Evolutionary conservation across 2,113 vertebrate genomes (phyloP), one percentile per base, ranked within the genome.

Genomic region (Xiphorhynchus elegans): DNA sequence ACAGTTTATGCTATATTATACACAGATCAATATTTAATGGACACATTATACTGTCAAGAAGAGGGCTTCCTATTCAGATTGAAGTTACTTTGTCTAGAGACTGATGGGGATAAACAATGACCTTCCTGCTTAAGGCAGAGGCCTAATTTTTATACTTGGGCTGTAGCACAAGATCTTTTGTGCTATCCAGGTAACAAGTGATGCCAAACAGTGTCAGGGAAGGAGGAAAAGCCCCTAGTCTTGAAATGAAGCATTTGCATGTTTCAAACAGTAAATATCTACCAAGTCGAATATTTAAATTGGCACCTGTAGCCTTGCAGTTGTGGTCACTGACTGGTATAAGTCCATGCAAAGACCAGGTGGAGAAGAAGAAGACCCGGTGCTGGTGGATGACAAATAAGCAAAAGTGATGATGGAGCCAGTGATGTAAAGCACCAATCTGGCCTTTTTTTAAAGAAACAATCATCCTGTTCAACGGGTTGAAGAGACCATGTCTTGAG

Each of bases 11-110:
- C 90, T 79, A 42, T 79, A 82, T 91, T 90, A 73, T 89, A 77
- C 0, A 3, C 46, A 79, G 76, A 94, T 96, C 85, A 95, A 95
- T 95, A 96, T 95, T 96, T 96, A 91, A 95, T 89, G 89, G 88
- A 64, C 25, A n/a, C 13, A 72, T 92, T 94, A 87, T 44, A 68
- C 49, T 72, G 80, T 79, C 58, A 94, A 63, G 58, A 56, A 81
- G 47, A 94, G 12, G 29, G 23, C 44, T 95, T 95, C 68, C 81
- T 88, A 46, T 84, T 94, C 50, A 87, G 56, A 67, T 31, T 82
- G 94, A 87, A 93, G 80, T 80, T 70, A 74, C 37, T 94, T 93
- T 84, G 31, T 64, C 76, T 89, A 46, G 58, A 83, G 64, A 60
- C 9, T 75, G 84, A 79, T 5, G 5, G 39, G n/a, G n/a, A 26